Percentiles rank a stretch among this genome's conserved stretches.
These are phyloP conservation scores for Luffia ferchaultella DNA, from an alignment of 2,888 invertebrate species.

Conservation along the genomic window DNA sequence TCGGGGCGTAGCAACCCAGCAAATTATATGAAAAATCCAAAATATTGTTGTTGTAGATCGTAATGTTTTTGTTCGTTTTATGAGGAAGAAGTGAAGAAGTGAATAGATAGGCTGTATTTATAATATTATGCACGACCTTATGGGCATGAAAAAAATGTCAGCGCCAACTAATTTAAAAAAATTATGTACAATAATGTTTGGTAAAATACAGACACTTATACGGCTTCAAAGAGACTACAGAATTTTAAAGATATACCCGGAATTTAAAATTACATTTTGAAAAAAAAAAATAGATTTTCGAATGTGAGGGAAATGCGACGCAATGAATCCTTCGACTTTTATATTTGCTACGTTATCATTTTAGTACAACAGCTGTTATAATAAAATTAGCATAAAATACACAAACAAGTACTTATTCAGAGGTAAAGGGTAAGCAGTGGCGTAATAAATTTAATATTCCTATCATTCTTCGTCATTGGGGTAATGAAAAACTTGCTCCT, in stretches of 20 bases:
- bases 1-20: too few relatives aligned
- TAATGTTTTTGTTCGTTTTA: too few relatives aligned
- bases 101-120: too few relatives aligned
- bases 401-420: background rate
- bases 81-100: too few relatives aligned
- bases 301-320: background rate
- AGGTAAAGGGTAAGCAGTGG: background rate
- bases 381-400: background rate
- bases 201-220: background rate
- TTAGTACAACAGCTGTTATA: background rate
- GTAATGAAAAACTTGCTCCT: background rate
- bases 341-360: background rate
- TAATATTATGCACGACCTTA: too few relatives aligned
- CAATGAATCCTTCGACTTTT: background rate
- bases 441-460: background rate
- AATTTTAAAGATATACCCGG: background rate
- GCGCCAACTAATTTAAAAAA: background rate
- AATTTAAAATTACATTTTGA: background rate
- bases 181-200: background rate
- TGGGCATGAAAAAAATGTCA: background rate
- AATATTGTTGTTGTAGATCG: too few relatives aligned
- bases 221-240: background rate
- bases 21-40: too few relatives aligned
- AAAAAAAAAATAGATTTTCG: background rate
- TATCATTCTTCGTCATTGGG: background rate